phyloP scores from a whole-genome alignment of 2,888 invertebrate genomes.

The Drosophila anomelani region DNA sequence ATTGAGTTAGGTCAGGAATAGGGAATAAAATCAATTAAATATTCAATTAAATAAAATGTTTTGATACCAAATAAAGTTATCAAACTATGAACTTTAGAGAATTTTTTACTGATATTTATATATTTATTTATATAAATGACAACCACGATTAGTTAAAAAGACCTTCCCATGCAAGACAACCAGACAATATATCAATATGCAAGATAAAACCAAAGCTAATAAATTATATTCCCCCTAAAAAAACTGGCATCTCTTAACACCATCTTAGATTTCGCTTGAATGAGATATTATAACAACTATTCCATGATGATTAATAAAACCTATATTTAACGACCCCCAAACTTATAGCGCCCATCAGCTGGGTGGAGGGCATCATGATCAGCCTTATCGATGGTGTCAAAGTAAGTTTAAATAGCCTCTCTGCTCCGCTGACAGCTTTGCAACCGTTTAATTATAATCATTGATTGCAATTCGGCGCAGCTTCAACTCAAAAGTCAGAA shows the following conservation, averaged over 20 bases:
- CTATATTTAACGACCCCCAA: conserved; percentile 32
- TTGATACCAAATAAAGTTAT: not conserved
- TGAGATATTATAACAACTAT: not conserved
- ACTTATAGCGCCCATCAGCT: conserved; percentile 77
- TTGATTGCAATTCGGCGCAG: conserved; percentile 42
- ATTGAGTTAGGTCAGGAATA: conserved; percentile 44
- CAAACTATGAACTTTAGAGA: not conserved
- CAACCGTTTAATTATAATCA: conserved; percentile 28
- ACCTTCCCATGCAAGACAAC: not conserved
- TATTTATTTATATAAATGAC: not conserved
- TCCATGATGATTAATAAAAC: not conserved
- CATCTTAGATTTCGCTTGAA: conserved; percentile 7
- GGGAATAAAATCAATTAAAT: not conserved
- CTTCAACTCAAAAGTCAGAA: conserved; percentile 20
- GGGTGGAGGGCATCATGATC: conserved; percentile 71
- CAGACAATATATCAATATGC: not conserved
- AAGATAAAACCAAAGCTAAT: not conserved
- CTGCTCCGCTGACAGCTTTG: conserved; percentile 27
- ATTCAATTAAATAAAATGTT: not conserved
- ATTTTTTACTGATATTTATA: not conserved
- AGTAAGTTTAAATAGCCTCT: conserved; percentile 73
- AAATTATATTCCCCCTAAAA: not conserved
- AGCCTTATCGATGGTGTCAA: conserved; percentile 69
- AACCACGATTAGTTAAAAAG: not conserved
- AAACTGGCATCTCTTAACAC: not conserved